Percentiles rank a stretch among this genome's conserved stretches.
These are phyloP conservation scores for Alethe diademata DNA, from an alignment of 2,113 vertebrate species.

Conservation along the genomic window DNA sequence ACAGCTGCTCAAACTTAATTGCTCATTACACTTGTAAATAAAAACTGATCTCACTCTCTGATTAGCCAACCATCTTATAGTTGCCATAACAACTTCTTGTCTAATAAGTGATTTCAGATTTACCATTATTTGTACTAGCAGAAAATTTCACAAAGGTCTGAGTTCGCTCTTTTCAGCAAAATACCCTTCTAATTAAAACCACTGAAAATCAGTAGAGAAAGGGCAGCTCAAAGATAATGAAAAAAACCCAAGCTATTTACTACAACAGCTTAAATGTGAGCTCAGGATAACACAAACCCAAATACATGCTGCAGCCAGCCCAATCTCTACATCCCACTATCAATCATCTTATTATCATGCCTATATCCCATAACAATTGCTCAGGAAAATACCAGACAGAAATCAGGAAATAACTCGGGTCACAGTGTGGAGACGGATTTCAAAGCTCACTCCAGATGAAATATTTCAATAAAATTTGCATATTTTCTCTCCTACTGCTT, in stretches of 20 bases:
- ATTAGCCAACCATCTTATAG: conserved; percentile 58
- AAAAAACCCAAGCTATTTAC: conserved; percentile 35
- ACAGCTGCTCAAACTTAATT: conserved; percentile 71
- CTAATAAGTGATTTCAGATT: conserved; percentile 65
- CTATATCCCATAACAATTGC: background rate
- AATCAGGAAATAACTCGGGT: background rate
- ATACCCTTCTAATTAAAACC: conserved; percentile 60
- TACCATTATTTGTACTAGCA: conserved; percentile 52
- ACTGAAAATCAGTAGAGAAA: background rate
- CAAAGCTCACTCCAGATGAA: background rate
- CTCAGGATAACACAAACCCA: conserved; percentile 3
- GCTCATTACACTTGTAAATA: conserved; percentile 67
- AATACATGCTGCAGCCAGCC: background rate
- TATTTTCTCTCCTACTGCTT: background rate
- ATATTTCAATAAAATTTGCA: background rate
- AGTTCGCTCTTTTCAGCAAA: conserved; percentile 43
- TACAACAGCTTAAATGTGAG: conserved; percentile 28
- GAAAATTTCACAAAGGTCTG: conserved; percentile 60
- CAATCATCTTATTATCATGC: background rate
- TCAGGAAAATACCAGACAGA: background rate
- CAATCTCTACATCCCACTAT: background rate
- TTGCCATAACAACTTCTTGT: conserved; percentile 67
- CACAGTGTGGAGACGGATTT: background rate
- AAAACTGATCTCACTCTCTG: conserved; percentile 66
- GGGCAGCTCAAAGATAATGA: conserved; percentile 56